Evolutionary conservation across 2,113 vertebrate species (phyloP).

Genomic region (Anser brachyrhynchus): DNA sequence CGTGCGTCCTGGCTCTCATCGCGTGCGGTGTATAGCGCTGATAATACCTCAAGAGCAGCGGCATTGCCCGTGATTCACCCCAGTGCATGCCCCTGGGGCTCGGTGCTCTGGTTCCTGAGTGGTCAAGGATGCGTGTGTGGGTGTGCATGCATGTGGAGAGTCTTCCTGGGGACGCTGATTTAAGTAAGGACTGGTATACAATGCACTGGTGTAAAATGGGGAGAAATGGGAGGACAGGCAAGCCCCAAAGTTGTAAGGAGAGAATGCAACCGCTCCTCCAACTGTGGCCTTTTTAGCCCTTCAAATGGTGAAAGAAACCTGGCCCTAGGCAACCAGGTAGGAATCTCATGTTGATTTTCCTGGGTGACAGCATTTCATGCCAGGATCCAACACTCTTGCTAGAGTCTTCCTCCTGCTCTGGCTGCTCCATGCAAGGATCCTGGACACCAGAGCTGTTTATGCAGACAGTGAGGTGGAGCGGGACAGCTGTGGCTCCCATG

Average conservation of each 20-base stretch:
- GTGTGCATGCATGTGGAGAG: rapidly evolving
- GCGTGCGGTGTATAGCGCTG: rapidly evolving
- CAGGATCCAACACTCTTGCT: background rate
- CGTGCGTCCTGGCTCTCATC: rapidly evolving
- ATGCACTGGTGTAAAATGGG: background rate
- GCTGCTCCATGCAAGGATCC: background rate
- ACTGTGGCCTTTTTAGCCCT: rapidly evolving
- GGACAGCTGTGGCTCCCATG: rapidly evolving
- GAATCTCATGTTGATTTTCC: background rate
- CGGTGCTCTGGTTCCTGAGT: rapidly evolving
- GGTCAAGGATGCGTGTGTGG: rapidly evolving
- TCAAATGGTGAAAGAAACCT: background rate
- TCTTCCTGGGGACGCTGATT: background rate
- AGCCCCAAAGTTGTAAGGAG: background rate
- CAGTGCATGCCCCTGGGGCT: rapidly evolving
- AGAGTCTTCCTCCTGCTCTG: background rate
- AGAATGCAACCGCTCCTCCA: rapidly evolving
- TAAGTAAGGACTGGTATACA: rapidly evolving
- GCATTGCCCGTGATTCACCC: background rate
- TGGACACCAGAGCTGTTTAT: rapidly evolving
- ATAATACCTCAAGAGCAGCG: rapidly evolving
- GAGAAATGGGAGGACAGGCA: background rate
- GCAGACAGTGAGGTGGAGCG: background rate
- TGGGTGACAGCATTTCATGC: rapidly evolving
- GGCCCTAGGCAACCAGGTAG: background rate